Percentiles rank a stretch among this genome's conserved stretches.
phyloP scores from a whole-genome alignment of 2,797 vertebrate genomes.

The Cichlasoma orientale region DNA sequence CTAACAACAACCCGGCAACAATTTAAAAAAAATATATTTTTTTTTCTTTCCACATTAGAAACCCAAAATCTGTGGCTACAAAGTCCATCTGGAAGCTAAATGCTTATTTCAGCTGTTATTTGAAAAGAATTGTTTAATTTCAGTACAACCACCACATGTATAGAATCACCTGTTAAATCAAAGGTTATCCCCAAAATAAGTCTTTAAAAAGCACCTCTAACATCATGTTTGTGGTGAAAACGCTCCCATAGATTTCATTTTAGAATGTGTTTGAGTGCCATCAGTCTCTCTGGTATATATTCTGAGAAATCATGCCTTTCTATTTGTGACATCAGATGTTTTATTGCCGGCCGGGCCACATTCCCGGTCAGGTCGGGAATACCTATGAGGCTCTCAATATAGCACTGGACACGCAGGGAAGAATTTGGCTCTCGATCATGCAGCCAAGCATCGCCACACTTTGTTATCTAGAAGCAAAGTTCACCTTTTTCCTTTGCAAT shows the following conservation, averaged over 20 bases:
- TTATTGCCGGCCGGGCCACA: not conserved
- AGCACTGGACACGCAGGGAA: not conserved
- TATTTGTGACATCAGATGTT: not conserved
- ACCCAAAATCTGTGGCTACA: not conserved
- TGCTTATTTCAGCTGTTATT: not conserved
- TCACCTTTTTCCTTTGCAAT: not conserved
- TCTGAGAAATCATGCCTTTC: not conserved
- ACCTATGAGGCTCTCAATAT: not conserved
- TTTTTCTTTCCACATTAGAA: too few species aligned
- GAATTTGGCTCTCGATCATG: not conserved
- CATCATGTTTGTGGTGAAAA: not conserved
- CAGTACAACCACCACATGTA: not conserved
- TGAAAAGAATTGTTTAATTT: not conserved
- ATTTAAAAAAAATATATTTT: not conserved
- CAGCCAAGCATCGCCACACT: not conserved
- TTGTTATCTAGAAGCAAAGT: not conserved
- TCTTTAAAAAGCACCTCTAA: not conserved
- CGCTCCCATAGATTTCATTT: not conserved
- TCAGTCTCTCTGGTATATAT: not conserved
- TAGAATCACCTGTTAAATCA: not conserved
- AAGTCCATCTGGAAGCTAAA: not conserved
- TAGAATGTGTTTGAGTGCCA: not conserved
- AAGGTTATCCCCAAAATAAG: too few species aligned
- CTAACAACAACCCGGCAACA: not conserved
- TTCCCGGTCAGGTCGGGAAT: not conserved